A percentile compares a stretch with the other conserved stretches of the same genome.
Evolutionary conservation across 2,888 invertebrate genomes (phyloP).

Genomic region (Cryptus viduatorius): DNA sequence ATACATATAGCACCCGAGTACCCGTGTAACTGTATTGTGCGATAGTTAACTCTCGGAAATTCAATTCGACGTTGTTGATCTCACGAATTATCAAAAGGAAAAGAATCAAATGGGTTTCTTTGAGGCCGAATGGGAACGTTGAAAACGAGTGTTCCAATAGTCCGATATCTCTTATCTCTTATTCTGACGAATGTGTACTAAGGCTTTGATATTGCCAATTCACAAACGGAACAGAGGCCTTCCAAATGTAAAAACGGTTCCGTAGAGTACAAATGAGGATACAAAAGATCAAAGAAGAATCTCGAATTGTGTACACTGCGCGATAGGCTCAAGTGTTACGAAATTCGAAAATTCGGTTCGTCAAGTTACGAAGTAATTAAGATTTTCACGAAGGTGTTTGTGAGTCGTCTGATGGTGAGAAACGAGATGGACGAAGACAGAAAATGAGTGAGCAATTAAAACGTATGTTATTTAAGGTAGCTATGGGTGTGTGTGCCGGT

Average conservation of each 20-base stretch:
- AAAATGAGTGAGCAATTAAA: constrained; percentile 73
- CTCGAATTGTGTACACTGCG: background rate
- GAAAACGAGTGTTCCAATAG: background rate
- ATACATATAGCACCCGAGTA: constrained; percentile 37
- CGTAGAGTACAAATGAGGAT: background rate
- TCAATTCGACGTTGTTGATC: background rate
- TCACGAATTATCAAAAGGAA: background rate
- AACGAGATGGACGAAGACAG: background rate
- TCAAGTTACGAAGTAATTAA: constrained; percentile 26
- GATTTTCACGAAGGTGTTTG: constrained; percentile 21
- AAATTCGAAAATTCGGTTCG: background rate
- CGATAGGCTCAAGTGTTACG: background rate
- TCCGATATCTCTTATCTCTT: background rate
- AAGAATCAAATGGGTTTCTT: background rate
- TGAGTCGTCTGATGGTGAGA: background rate
- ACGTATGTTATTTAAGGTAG: constrained; percentile 71
- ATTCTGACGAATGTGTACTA: no score
- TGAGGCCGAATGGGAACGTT: background rate
- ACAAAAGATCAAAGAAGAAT: background rate
- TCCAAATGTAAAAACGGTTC: background rate
- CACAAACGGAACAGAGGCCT: constrained; percentile 33
- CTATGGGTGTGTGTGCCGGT: constrained; percentile 68
- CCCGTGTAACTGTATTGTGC: constrained; percentile 41
- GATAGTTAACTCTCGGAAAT: constrained; percentile 48
- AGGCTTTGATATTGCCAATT: constrained; percentile 43